Evolutionary conservation across 2,113 vertebrate species (phyloP).

Genomic region (Pseudorhombus dupliciocellatus): DNA sequence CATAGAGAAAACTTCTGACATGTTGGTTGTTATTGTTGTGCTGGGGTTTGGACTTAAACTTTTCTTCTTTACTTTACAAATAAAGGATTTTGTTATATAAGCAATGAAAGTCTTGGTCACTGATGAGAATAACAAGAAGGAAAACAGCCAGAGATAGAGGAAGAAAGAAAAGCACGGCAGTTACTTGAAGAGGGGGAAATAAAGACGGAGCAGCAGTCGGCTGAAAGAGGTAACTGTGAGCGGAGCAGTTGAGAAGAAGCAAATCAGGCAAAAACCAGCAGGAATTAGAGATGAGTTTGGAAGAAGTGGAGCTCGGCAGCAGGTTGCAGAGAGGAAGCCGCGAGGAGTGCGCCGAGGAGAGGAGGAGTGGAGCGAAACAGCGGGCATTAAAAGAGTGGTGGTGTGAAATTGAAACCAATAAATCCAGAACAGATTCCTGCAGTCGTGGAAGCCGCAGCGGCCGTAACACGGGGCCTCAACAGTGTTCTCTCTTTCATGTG

Average conservation of each 20-base stretch:
- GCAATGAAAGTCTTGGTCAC: not conserved
- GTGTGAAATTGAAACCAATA: conserved; percentile 80
- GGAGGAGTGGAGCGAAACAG: conserved; percentile 58
- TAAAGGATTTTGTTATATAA: not conserved
- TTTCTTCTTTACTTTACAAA: not conserved
- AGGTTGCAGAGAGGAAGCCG: conserved; percentile 27
- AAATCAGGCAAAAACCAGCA: conserved; percentile 3
- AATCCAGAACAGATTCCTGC: conserved; percentile 74
- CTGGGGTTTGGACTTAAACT: no score
- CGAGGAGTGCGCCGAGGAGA: conserved; percentile 21
- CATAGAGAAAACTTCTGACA: no score
- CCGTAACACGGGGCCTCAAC: conserved; percentile 36
- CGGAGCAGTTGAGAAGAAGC: not conserved
- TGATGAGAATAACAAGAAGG: not conserved
- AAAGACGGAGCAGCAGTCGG: not conserved
- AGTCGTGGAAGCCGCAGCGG: conserved; percentile 56
- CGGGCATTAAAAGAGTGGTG: conserved; percentile 65
- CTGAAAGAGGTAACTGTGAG: not conserved
- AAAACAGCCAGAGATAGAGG: not conserved
- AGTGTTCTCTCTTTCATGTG: conserved; percentile 54
- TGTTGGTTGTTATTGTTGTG: no score
- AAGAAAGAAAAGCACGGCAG: not conserved
- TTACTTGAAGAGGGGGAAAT: not conserved
- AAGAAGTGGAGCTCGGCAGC: conserved; percentile 19
- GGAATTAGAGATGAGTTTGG: conserved; percentile 1